Evolutionary conservation across 2,888 invertebrate species (phyloP).

Genomic region (Lacanobia wlatinum): DNA sequence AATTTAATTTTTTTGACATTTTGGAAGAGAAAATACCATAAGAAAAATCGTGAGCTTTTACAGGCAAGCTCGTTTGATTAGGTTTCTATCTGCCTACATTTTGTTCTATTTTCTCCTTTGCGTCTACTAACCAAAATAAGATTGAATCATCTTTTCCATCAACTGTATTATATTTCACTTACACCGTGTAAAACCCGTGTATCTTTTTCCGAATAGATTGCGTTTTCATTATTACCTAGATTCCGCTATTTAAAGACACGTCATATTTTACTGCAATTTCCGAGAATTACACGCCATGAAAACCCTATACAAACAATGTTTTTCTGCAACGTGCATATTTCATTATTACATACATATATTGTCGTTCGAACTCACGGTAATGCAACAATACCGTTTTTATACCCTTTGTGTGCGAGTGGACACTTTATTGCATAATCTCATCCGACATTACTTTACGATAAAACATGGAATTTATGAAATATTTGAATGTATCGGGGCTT

Average conservation of each 20-base stretch:
- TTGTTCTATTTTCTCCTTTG: neutral
- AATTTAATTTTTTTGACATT: no score
- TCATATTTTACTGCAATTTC: neutral
- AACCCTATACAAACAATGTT: constrained; percentile 57
- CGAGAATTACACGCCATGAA: constrained; percentile 21
- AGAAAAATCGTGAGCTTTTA: neutral
- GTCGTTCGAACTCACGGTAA: constrained; percentile 53
- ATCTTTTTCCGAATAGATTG: neutral
- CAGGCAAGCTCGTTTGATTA: neutral
- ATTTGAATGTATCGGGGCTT: constrained; percentile 20
- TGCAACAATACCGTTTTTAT: constrained; percentile 58
- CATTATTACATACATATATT: constrained; percentile 51
- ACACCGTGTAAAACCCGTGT: constrained; percentile 23
- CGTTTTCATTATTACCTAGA: no score
- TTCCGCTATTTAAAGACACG: neutral
- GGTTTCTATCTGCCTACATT: neutral
- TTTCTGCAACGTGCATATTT: constrained; percentile 52
- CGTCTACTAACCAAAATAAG: constrained; percentile 18
- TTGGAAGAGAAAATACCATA: neutral
- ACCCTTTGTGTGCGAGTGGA: constrained; percentile 39
- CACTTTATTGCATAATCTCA: constrained; percentile 47
- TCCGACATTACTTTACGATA: constrained; percentile 37
- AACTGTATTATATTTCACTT: constrained; percentile 11
- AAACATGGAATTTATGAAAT: constrained; percentile 38
- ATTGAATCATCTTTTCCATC: constrained; percentile 34